phyloP scores from a whole-genome alignment of 2,888 invertebrate species.

The Drosophila colorata region DNA sequence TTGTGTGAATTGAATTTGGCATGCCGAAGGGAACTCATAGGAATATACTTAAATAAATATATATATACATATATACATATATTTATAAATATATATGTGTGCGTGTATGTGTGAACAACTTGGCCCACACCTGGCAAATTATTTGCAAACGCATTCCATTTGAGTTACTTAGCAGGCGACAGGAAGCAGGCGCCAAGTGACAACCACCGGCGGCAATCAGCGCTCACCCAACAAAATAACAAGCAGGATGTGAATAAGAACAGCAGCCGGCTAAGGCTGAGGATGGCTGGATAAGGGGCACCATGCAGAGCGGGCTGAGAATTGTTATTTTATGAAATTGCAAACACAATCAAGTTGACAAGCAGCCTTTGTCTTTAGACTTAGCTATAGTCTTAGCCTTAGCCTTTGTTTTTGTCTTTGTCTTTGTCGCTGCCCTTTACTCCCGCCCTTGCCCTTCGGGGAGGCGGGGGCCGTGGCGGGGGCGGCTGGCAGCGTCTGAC shows the following conservation, averaged over 20 bases:
- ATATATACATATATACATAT: neutral
- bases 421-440: slow-evolving; percentile 21
- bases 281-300: slow-evolving; percentile 5
- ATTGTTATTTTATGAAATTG: slow-evolving; percentile 81
- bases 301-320: too few relatives aligned
- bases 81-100: neutral
- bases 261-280: slow-evolving; percentile 8
- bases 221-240: slow-evolving; percentile 56
- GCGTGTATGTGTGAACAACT: slow-evolving; percentile 16
- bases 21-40: slow-evolving; percentile 31
- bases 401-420: slow-evolving; percentile 28
- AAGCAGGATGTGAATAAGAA: slow-evolving; percentile 30
- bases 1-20: slow-evolving; percentile 81
- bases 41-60: neutral
- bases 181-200: slow-evolving; percentile 61
- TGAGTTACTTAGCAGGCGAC: slow-evolving; percentile 54
- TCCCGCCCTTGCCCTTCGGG: neutral
- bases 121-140: slow-evolving; percentile 51
- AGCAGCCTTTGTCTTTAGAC: slow-evolving; percentile 52
- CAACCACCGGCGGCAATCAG: slow-evolving; percentile 79
- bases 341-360: slow-evolving; percentile 78
- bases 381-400: slow-evolving; percentile 19
- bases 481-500: slow-evolving; percentile 46
- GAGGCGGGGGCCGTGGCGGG: too few relatives aligned
- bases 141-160: slow-evolving; percentile 78